These are phyloP conservation scores for Bucco capensis DNA, from an alignment of 2,113 vertebrate genomes.

Conservation along the genomic window DNA sequence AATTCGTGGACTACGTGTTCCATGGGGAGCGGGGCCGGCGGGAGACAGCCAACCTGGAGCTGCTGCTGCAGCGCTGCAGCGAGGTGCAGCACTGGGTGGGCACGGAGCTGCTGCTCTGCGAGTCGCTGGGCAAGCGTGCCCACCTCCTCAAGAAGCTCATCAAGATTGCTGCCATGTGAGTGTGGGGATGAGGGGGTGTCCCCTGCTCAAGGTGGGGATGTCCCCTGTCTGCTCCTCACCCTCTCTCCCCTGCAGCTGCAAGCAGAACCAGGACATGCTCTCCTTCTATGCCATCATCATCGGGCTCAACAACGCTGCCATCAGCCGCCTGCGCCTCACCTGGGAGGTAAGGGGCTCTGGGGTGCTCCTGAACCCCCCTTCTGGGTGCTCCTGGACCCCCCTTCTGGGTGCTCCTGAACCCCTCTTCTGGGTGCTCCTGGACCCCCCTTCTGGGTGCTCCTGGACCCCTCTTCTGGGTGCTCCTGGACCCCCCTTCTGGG, in stretches of 20 bases:
- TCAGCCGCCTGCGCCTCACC: constrained; percentile 90
- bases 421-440: rapidly evolving
- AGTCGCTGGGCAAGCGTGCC: constrained; percentile 85
- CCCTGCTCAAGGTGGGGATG: not conserved
- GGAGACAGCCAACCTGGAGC: constrained; percentile 94
- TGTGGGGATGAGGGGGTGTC: not conserved
- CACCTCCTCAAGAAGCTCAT: constrained; percentile 97
- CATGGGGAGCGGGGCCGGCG: constrained; percentile 91
- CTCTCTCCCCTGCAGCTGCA: constrained; percentile 75
- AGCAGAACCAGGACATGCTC: constrained; percentile 96
- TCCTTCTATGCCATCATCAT: constrained; percentile 93
- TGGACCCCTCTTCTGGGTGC: rapidly evolving
- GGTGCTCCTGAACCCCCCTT: not conserved
- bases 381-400: no score
- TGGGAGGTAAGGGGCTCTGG: constrained; percentile 84
- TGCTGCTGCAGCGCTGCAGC: constrained; percentile 94
- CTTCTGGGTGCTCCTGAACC: no score
- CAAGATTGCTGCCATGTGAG: constrained; percentile 95
- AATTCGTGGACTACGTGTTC: constrained; percentile 95
- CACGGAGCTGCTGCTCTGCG: constrained; percentile 93
- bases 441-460: rapidly evolving
- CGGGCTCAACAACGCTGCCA: constrained; percentile 89
- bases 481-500: rapidly evolving
- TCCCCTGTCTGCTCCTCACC: not conserved
- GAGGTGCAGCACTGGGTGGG: constrained; percentile 97